These are phyloP conservation scores for Agrilus cyanescens DNA, from an alignment of 2,888 invertebrate species.

Conservation along the genomic window DNA sequence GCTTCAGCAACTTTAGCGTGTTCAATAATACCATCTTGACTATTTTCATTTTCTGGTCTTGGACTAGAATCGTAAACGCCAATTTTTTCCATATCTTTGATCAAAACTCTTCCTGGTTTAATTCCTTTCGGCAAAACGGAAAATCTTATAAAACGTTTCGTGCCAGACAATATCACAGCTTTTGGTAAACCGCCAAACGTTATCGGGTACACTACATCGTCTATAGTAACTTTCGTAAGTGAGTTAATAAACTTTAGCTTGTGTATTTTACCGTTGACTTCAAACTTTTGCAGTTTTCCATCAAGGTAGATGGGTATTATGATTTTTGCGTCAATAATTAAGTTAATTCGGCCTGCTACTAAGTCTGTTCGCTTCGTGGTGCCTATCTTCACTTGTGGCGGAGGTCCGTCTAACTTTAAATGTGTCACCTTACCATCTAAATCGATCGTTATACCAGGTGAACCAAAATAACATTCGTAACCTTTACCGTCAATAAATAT, in stretches of 20 bases:
- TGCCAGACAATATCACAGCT: conserved; percentile 59
- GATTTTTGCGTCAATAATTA: conserved; percentile 69
- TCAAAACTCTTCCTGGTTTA: conserved; percentile 56
- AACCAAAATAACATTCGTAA: conserved; percentile 89
- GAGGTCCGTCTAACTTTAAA: conserved; percentile 78
- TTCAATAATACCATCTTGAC: conserved; percentile 16
- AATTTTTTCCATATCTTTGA: conserved; percentile 62
- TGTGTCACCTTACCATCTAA: conserved; percentile 66
- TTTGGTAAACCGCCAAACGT: conserved; percentile 78
- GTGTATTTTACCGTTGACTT: conserved; percentile 57
- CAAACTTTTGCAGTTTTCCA: conserved; percentile 69
- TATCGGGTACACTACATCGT: conserved; percentile 64
- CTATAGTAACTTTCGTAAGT: conserved; percentile 62
- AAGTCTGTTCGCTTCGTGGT: conserved; percentile 64
- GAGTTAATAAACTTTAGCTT: conserved; percentile 72
- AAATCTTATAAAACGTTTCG: conserved; percentile 71
- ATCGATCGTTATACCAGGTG: conserved; percentile 69
- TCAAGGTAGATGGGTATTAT: conserved; percentile 75
- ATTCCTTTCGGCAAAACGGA: conserved; percentile 64
- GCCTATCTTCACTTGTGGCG: conserved; percentile 89
- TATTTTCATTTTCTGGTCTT: conserved; percentile 22
- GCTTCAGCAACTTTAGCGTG: conserved; percentile 24
- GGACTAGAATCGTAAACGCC: conserved; percentile 25
- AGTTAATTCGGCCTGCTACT: conserved; percentile 71
- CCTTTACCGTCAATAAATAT: conserved; percentile 79